Percentiles rank a stretch among this genome's conserved stretches.
phyloP scores from a whole-genome alignment of 2,888 invertebrate species.

The Harmothoe impar region DNA sequence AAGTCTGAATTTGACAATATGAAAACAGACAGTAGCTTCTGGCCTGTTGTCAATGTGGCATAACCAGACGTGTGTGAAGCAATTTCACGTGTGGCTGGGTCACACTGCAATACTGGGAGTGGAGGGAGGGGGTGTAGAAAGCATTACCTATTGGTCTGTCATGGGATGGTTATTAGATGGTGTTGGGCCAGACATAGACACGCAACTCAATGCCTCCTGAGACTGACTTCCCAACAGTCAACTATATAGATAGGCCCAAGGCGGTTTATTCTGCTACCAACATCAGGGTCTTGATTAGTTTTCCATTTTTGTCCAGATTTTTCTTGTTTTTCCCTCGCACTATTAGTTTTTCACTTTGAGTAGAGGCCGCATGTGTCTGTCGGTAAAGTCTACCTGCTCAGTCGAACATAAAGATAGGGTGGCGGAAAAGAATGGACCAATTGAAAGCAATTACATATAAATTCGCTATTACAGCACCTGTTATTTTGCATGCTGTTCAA shows the following conservation, averaged over 20 bases:
- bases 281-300: background rate
- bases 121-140: background rate
- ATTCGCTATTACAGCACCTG: background rate
- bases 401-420: conserved; percentile 4
- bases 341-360: too few relatives aligned
- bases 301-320: too few relatives aligned
- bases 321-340: too few relatives aligned
- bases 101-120: background rate
- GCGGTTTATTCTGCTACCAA: background rate
- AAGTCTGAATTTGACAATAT: too few relatives aligned
- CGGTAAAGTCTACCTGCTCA: background rate
- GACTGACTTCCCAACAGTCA: background rate
- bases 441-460: too few relatives aligned
- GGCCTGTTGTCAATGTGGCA: background rate
- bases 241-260: background rate
- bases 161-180: background rate
- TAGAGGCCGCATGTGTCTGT: too few relatives aligned
- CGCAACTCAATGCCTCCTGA: background rate
- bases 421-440: background rate
- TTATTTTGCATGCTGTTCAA: too few relatives aligned
- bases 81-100: conserved; percentile 1
- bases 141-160: background rate
- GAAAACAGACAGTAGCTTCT: too few relatives aligned
- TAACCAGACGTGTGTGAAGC: background rate
- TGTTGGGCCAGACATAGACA: background rate